These are phyloP conservation scores for Belonocnema kinseyi DNA, from an alignment of 1,140 invertebrate genomes.

Conservation along the genomic window DNA sequence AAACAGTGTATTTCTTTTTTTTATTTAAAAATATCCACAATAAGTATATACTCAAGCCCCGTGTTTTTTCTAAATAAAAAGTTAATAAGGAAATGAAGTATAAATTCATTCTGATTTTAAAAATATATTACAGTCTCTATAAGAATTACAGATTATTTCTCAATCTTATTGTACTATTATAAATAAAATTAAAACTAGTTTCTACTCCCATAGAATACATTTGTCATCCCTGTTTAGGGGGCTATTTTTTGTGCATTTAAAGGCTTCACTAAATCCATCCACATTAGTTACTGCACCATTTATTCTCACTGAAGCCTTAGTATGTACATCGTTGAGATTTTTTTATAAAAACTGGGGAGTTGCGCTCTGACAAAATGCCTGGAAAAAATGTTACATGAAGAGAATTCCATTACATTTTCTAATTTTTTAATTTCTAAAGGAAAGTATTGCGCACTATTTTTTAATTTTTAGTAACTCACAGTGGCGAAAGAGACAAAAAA, in stretches of 20 bases:
- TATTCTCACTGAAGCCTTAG: not conserved
- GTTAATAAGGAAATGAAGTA: too few relatives aligned
- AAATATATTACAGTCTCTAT: too few relatives aligned
- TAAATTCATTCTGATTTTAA: too few relatives aligned
- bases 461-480: conserved; percentile 30
- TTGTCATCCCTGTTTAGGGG: not conserved
- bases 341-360: not conserved
- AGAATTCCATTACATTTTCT: not conserved
- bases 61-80: too few relatives aligned
- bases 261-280: conserved; percentile 14
- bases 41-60: too few relatives aligned
- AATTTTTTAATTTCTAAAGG: not conserved
- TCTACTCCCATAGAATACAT: not conserved
- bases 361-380: conserved; percentile 6
- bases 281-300: conserved; percentile 19
- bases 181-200: not conserved
- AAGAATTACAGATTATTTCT: too few relatives aligned
- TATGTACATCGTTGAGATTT: not conserved
- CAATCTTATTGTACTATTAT: too few relatives aligned
- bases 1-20: too few relatives aligned
- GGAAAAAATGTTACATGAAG: not conserved
- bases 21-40: too few relatives aligned
- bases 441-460: not conserved
- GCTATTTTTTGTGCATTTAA: not conserved
- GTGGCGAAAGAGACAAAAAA: conserved; percentile 43